phyloP scores from a whole-genome alignment of 2,888 invertebrate genomes.

The Taenaris catops region DNA sequence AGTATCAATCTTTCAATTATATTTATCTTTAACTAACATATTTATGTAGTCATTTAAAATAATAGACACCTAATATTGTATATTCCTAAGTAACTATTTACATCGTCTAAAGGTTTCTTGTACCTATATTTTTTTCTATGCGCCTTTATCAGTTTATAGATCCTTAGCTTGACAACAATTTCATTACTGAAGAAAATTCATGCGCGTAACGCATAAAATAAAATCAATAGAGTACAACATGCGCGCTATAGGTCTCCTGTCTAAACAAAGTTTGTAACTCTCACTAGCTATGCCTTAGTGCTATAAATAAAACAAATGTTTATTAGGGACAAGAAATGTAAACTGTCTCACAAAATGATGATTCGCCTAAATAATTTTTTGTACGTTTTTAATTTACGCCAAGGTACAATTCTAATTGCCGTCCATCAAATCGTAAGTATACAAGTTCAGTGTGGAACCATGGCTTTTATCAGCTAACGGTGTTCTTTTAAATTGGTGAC shows the following conservation, averaged over 20 bases:
- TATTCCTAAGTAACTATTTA: too few relatives aligned
- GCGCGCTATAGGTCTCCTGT: conserved; percentile 42
- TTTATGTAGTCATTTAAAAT: too few relatives aligned
- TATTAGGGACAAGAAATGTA: conserved; percentile 63
- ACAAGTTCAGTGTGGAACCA: too few relatives aligned
- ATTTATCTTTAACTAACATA: too few relatives aligned
- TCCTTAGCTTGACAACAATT: too few relatives aligned
- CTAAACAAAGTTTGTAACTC: conserved; percentile 53
- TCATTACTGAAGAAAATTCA: conserved; percentile 22
- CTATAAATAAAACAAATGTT: conserved; percentile 59
- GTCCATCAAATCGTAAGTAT: conserved; percentile 77
- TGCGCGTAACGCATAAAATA: conserved; percentile 47
- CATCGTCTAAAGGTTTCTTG: too few relatives aligned
- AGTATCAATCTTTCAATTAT: too few relatives aligned
- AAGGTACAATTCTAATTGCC: conserved; percentile 75
- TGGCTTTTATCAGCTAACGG: too few relatives aligned
- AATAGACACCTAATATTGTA: too few relatives aligned
- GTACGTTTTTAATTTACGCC: conserved; percentile 72
- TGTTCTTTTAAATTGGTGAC: too few relatives aligned
- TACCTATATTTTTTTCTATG: too few relatives aligned
- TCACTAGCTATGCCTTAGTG: conserved; percentile 35
- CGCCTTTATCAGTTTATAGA: too few relatives aligned
- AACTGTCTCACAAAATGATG: conserved; percentile 62
- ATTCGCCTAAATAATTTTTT: conserved; percentile 69
- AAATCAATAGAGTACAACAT: conserved; percentile 62